A percentile compares a stretch with the other conserved stretches of the same genome.
These are phyloP conservation scores for Thermophis baileyi DNA, from an alignment of 2,113 vertebrate species.

Conservation along the genomic window DNA sequence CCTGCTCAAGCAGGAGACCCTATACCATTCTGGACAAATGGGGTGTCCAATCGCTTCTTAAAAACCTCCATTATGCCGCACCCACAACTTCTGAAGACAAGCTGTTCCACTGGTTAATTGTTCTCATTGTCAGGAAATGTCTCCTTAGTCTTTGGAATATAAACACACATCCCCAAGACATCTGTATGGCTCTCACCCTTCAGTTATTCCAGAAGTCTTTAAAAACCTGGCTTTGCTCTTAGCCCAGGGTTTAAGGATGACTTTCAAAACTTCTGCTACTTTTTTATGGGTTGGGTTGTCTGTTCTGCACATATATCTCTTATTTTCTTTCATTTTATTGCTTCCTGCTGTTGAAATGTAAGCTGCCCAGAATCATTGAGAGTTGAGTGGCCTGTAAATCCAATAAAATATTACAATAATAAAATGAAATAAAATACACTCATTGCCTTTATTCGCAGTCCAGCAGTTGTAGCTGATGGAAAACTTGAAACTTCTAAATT, in stretches of 20 bases:
- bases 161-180: neutral
- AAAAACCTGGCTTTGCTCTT: neutral
- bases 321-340: neutral
- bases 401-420: neutral
- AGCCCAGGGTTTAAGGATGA: neutral
- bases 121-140: neutral
- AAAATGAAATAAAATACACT: neutral
- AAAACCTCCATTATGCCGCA: neutral
- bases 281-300: neutral
- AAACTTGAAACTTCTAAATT: neutral
- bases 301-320: neutral
- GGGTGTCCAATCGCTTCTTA: neutral
- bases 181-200: neutral
- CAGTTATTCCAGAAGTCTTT: neutral
- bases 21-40: too few relatives aligned
- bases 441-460: neutral
- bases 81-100: neutral
- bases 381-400: neutral
- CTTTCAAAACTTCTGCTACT: neutral
- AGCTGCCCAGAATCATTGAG: neutral
- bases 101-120: neutral
- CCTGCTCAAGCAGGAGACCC: too few relatives aligned
- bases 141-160: neutral
- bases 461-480: neutral
- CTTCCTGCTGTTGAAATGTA: neutral